A percentile compares a stretch with the other conserved stretches of the same genome.
Conservation (phyloP, 2,888 invertebrate species). For the Subacronicta megacephala region DNA sequence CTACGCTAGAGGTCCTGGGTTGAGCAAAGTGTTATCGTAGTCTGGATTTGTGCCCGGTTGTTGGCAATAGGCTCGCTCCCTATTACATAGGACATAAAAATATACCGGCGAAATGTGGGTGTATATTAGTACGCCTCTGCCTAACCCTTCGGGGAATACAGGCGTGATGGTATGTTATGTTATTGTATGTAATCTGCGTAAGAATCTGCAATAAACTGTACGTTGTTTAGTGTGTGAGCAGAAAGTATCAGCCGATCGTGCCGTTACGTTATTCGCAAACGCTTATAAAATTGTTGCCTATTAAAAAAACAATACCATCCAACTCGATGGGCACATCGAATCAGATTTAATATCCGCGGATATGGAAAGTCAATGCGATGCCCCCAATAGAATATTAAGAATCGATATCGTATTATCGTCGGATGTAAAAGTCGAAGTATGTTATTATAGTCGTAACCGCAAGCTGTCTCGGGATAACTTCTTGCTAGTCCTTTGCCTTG, state of each 20-base stretch:
- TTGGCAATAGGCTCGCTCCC: no score
- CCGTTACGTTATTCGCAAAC: slow-evolving; percentile 15
- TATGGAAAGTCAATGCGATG: slow-evolving; percentile 48
- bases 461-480: slow-evolving; percentile 52
- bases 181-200: no score
- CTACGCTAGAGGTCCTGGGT: no score
- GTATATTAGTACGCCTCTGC: no score
- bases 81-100: no score
- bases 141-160: no score
- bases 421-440: slow-evolving; percentile 57
- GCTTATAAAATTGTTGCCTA: slow-evolving; percentile 27
- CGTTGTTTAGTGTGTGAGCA: no score
- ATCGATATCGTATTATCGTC: slow-evolving; percentile 55
- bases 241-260: not conserved
- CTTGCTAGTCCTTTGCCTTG: slow-evolving; percentile 6
- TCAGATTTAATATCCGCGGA: slow-evolving; percentile 53
- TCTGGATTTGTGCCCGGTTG: no score
- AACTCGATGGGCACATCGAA: slow-evolving; percentile 43
- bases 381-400: slow-evolving; percentile 50
- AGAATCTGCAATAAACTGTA: no score
- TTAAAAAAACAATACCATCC: slow-evolving; percentile 37
- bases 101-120: no score
- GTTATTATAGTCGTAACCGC: slow-evolving; percentile 60
- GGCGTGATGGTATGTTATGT: no score
- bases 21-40: no score